A percentile compares a stretch with the other conserved stretches of the same genome.
These are phyloP conservation scores for Episyrphus balteatus DNA, from an alignment of 1,140 invertebrate species.

Conservation along the genomic window DNA sequence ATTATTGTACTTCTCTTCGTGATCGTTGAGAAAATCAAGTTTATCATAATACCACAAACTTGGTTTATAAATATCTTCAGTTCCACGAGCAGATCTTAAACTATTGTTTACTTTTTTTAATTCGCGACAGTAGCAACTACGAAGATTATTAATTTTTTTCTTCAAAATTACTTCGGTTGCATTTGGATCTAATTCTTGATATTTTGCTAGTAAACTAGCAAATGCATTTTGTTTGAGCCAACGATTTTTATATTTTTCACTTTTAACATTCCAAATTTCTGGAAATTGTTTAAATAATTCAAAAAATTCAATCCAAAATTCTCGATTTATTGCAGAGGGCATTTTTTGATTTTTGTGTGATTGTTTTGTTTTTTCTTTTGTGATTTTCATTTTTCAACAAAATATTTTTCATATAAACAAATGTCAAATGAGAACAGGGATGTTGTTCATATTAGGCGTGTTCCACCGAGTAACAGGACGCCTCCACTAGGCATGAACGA, in stretches of 20 bases:
- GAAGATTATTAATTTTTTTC: constrained; percentile 22
- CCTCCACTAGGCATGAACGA: too few relatives aligned
- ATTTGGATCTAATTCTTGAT: constrained; percentile 9
- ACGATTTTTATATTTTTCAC: constrained; percentile 14
- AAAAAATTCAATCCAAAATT: constrained; percentile 19
- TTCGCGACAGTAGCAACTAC: constrained; percentile 21
- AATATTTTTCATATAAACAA: too few relatives aligned
- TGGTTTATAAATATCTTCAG: constrained; percentile 7
- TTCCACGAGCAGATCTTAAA: background rate
- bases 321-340: too few relatives aligned
- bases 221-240: constrained; percentile 12
- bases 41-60: constrained; percentile 20
- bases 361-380: too few relatives aligned
- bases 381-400: too few relatives aligned
- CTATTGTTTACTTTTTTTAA: constrained; percentile 15
- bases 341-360: too few relatives aligned
- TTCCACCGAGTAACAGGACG: too few relatives aligned
- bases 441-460: too few relatives aligned
- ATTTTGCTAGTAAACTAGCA: constrained; percentile 1
- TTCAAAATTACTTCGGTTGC: constrained; percentile 18
- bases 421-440: too few relatives aligned
- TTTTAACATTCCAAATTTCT: constrained; percentile 16
- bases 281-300: constrained; percentile 20
- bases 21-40: constrained; percentile 16
- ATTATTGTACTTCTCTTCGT: too few relatives aligned